Percentiles rank a stretch among this genome's conserved stretches.
Conservation (phyloP, 2,113 vertebrate genomes). For the Corythornis vintsioides region DNA sequence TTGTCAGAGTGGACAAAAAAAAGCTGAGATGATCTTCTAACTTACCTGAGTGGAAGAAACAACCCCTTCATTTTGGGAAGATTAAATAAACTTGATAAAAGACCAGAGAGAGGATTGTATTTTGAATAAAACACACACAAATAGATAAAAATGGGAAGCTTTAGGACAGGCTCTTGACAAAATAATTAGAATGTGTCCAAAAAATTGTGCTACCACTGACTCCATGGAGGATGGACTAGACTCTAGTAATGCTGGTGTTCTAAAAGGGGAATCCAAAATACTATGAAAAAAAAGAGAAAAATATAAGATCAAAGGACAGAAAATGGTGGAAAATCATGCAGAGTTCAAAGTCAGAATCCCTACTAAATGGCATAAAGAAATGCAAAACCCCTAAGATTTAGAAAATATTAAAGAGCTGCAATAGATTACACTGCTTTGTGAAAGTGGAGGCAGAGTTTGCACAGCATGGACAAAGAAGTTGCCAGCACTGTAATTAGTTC, state of each 20-base stretch:
- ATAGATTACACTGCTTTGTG: neutral
- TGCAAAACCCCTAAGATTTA: neutral
- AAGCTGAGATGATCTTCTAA: neutral
- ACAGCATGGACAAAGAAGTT: neutral
- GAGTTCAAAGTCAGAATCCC: neutral
- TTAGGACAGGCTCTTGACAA: neutral
- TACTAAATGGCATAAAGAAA: neutral
- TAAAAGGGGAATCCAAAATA: neutral
- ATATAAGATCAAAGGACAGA: neutral
- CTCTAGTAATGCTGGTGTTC: neutral
- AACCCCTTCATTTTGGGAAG: neutral
- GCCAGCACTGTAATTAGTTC: neutral
- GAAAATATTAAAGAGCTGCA: neutral
- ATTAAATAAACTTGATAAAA: neutral
- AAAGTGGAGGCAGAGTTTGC: neutral
- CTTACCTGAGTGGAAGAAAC: neutral
- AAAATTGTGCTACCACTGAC: neutral
- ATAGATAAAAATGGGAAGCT: neutral
- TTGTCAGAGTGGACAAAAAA: neutral
- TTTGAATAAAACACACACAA: neutral
- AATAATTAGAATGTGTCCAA: neutral
- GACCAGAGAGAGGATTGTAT: neutral
- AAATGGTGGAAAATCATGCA: neutral
- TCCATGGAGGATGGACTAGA: fast-evolving
- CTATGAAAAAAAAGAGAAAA: neutral